Conservation (phyloP, 2,113 vertebrate species). For the Tragelaphus imberbis region DNA sequence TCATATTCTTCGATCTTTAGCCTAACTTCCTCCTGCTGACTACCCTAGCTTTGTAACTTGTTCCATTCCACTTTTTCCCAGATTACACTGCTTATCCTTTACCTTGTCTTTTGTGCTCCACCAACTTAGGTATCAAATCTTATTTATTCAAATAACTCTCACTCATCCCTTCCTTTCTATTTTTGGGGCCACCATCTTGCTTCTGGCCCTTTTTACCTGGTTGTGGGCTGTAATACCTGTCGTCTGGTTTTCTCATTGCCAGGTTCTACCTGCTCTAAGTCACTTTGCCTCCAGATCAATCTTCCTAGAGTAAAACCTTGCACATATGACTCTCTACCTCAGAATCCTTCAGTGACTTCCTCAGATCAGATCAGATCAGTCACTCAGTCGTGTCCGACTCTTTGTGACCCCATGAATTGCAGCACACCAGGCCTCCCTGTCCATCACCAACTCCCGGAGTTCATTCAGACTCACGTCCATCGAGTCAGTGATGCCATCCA, state of each 20-base stretch:
- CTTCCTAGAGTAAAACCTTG: not conserved
- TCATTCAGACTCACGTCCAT: no score
- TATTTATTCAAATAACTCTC: not conserved
- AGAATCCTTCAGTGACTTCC: not conserved
- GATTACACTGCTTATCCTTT: not conserved
- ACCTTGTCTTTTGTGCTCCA: not conserved
- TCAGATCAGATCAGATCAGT: no score
- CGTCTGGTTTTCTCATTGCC: not conserved
- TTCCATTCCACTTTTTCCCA: not conserved
- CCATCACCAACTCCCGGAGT: no score
- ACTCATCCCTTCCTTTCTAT: not conserved
- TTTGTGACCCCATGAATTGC: no score
- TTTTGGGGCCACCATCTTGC: not conserved
- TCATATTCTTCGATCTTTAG: not conserved
- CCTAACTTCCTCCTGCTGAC: not conserved
- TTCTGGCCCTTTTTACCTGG: not conserved
- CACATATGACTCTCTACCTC: not conserved
- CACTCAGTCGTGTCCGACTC: accelerated
- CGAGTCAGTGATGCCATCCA: no score
- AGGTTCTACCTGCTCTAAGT: not conserved
- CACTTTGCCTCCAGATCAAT: not conserved
- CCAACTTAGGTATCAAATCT: not conserved
- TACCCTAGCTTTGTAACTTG: not conserved
- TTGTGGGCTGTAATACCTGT: not conserved
- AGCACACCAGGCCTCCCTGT: no score